These are phyloP conservation scores for Labroides dimidiatus DNA, from an alignment of 2,797 vertebrate species.

Conservation along the genomic window DNA sequence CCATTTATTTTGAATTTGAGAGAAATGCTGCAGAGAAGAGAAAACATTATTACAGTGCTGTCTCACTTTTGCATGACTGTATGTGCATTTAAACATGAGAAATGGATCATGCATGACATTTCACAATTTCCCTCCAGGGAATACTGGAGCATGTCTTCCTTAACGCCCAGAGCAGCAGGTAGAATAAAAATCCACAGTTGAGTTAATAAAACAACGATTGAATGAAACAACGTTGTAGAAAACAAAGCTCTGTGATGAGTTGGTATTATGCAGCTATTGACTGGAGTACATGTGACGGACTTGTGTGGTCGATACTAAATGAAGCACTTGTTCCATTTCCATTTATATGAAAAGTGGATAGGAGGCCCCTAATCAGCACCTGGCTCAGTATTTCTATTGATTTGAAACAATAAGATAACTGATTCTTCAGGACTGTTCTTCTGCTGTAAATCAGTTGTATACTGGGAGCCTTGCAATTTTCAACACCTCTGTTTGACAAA, in stretches of 20 bases:
- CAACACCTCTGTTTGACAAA: not conserved
- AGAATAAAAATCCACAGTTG: not conserved
- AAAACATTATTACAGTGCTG: not conserved
- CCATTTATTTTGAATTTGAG: too few species aligned
- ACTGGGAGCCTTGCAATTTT: not conserved
- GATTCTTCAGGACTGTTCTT: not conserved
- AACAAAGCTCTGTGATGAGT: not conserved
- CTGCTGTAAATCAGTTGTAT: not conserved
- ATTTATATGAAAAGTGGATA: not conserved
- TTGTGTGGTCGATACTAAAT: not conserved
- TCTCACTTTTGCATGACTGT: not conserved
- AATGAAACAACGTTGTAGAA: slow-evolving; percentile 17
- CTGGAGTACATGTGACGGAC: not conserved
- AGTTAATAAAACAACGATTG: too few species aligned
- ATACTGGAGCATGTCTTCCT: not conserved
- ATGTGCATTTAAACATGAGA: not conserved
- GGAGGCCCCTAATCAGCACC: not conserved
- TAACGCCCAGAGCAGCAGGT: not conserved
- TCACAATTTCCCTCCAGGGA: not conserved
- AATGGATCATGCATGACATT: not conserved
- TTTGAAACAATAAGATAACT: slow-evolving; percentile 3
- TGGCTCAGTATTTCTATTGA: not conserved
- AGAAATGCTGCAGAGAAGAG: too few species aligned
- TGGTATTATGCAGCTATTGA: not conserved
- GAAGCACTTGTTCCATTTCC: not conserved